Base-by-base conservation (phyloP, 2,888 invertebrate genomes). In the Pseudanteris insignis region DNA sequence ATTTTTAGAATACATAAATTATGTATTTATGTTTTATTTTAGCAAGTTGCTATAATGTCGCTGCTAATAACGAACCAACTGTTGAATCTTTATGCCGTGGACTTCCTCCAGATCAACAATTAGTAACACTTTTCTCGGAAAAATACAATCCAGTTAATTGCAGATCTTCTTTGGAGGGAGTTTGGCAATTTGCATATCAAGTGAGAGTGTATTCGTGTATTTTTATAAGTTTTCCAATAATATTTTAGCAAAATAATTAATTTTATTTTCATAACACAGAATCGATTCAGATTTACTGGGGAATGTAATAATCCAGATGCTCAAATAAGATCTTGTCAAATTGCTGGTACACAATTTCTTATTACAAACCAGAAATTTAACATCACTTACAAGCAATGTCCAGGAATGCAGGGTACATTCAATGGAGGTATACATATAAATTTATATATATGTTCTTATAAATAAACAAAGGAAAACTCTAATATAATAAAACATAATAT, bases 311-410 rank as follows among this genome's bases (percentile, higher is more conserved):
- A 93, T 75, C 90, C 90, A 0, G 93, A 92, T 79, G 94, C 93
- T 2, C 89, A 91, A 73, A 94, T 97, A 64, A 87, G 88, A 70
- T 96, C 96, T 0, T 97, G 97, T 77, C 97, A 97, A 82, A 92
- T 92, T 11, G 94, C 96, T 2, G 97, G 97, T 54, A 94, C 95
- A 7, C 93, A 95, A 77, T 97, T 95, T 81, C 84, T 96, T 63
- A 96, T 96, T 66, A 94, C 95, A 40, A 97, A 97, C 82, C 95
- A 96, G 78, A 96, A 96, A 79, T 96, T 97, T 75, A 92, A 93
- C 71, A 94, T 97, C 66, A 94, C 94, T 0, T 97, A 96, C 78
- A 90, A 91, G 66, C 89, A 89, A 70, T 97, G 97, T 76, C 84
- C 87, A 47, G 93, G 92, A 61, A 94, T 94, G 92, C 88, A 90